Evolutionary conservation across 2,113 vertebrate genomes (phyloP).

Genomic region (Cryptotis parvus): DNA sequence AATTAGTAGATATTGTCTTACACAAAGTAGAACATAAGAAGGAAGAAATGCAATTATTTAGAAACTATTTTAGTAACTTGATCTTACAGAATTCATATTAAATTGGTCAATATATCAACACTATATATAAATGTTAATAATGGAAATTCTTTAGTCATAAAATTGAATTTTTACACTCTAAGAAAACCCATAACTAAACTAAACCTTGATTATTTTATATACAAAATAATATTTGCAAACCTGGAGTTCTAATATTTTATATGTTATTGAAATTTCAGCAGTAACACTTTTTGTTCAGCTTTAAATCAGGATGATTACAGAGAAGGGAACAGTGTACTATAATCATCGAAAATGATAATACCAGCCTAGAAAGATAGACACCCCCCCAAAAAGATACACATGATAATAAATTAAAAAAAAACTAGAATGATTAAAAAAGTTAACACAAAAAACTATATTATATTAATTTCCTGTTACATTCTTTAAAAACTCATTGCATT

Average conservation of each 20-base stretch:
- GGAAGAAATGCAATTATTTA: background rate
- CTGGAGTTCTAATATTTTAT: background rate
- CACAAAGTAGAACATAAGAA: background rate
- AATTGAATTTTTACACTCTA: background rate
- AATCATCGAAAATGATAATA: no score
- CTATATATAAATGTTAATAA: background rate
- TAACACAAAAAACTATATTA: background rate
- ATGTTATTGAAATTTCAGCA: background rate
- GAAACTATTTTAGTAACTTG: background rate
- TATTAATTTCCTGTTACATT: background rate
- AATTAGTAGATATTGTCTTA: background rate
- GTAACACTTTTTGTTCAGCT: background rate
- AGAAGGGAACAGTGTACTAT: no score
- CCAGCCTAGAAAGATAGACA: no score
- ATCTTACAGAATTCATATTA: background rate
- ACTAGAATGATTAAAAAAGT: background rate
- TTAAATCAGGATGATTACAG: background rate
- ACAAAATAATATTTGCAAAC: background rate
- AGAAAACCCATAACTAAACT: background rate
- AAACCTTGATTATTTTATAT: background rate
- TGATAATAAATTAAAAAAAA: no score
- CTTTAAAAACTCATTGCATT: background rate
- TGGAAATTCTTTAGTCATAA: background rate
- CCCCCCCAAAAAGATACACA: no score
- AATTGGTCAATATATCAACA: background rate